phyloP scores from a whole-genome alignment of 2,888 invertebrate genomes.

The Osmoderma eremita region DNA sequence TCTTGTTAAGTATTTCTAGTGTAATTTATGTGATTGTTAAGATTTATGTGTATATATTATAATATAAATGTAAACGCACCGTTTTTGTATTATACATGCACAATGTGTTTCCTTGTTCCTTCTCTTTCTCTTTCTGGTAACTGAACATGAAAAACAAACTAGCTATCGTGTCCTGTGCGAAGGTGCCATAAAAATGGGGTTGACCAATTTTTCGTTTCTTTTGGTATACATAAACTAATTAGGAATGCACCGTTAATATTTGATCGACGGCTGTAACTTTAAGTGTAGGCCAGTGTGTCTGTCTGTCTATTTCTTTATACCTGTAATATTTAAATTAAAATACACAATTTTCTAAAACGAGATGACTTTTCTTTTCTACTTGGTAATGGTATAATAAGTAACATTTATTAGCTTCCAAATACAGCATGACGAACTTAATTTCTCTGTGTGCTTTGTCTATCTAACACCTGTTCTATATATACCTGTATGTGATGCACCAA shows the following conservation, averaged over 20 bases:
- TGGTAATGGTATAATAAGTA: conserved; percentile 14
- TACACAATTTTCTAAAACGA: conserved; percentile 35
- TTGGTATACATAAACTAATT: too few relatives aligned
- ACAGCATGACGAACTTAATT: conserved; percentile 24
- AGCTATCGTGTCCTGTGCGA: conserved; percentile 31
- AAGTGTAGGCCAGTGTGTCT: conserved; percentile 36
- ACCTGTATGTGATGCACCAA: too few relatives aligned
- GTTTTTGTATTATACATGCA: conserved; percentile 34
- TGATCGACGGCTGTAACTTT: background rate
- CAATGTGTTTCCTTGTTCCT: conserved; percentile 18
- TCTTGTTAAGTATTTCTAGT: conserved; percentile 38
- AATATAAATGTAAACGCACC: conserved; percentile 38
- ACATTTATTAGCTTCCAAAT: conserved; percentile 5
- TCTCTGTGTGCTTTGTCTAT: background rate
- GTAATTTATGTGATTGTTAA: conserved; percentile 42
- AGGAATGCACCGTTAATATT: too few relatives aligned
- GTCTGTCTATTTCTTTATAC: conserved; percentile 23
- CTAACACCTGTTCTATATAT: too few relatives aligned
- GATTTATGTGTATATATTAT: conserved; percentile 40
- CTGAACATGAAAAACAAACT: conserved; percentile 26
- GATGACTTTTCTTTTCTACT: conserved; percentile 37
- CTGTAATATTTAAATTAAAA: conserved; percentile 37
- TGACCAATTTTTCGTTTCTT: conserved; percentile 5
- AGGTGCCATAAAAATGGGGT: conserved; percentile 39
- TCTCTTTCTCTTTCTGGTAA: conserved; percentile 31